Evolutionary conservation across 2,113 vertebrate genomes (phyloP).

Genomic region (human (Homo sapiens)): DNA sequence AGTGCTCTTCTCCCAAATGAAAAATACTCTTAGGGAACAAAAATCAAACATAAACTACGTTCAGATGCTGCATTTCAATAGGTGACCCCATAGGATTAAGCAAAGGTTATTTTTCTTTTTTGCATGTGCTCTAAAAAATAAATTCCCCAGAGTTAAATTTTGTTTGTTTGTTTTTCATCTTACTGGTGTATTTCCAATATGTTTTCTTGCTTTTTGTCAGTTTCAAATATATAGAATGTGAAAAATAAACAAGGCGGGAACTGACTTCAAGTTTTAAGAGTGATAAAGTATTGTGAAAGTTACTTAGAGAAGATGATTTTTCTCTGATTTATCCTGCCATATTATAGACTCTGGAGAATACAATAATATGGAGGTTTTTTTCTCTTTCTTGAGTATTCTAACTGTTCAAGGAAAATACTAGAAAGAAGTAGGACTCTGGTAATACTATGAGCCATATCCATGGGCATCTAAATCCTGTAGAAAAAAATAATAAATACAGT

Average conservation of each 20-base stretch:
- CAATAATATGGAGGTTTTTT: neutral
- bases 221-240: neutral
- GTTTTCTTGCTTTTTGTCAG: neutral
- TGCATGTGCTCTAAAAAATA: neutral
- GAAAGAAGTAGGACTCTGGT: neutral
- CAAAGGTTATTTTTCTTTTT: neutral
- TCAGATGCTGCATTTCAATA: slow-evolving; percentile 58
- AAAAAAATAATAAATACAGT: neutral
- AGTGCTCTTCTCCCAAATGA: slow-evolving; percentile 55
- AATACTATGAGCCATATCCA: neutral
- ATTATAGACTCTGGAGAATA: neutral
- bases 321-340: neutral
- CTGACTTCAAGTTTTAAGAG: neutral
- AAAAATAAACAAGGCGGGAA: neutral
- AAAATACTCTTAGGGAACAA: neutral
- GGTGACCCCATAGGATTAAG: neutral
- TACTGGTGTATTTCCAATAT: neutral
- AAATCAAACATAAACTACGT: slow-evolving; percentile 52
- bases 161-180: neutral
- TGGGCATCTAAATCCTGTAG: neutral
- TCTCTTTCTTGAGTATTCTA: neutral
- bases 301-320: neutral
- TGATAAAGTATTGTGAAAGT: neutral
- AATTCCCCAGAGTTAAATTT: slow-evolving; percentile 13
- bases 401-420: neutral